Conservation (phyloP, 1,140 invertebrate species). For the Halotydeus destructor region DNA sequence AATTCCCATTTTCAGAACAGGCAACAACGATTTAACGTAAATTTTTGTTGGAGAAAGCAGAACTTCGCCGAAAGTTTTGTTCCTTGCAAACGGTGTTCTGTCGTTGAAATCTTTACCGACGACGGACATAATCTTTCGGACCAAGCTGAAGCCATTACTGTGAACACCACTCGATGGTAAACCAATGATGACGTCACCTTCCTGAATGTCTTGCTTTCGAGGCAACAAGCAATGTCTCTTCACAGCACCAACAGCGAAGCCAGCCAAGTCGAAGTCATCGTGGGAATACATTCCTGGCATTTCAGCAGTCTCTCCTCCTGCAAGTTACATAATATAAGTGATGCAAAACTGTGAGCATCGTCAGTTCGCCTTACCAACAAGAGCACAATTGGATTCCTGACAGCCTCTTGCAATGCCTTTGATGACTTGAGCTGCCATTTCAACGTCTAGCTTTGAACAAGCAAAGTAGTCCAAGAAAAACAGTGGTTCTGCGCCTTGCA, state of each 20-base stretch:
- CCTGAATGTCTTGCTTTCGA: conserved; percentile 37
- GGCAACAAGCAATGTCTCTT: conserved; percentile 54
- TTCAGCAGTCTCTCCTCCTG: conserved; percentile 84
- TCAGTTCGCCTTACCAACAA: conserved; percentile 41
- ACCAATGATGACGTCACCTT: conserved; percentile 64
- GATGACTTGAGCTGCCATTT: conserved; percentile 50
- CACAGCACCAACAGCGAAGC: conserved; percentile 80
- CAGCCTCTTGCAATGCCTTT: conserved; percentile 71
- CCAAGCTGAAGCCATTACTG: conserved; percentile 88
- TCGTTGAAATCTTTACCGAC: conserved; percentile 38
- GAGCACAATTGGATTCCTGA: conserved; percentile 54
- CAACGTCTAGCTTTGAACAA: conserved; percentile 57
- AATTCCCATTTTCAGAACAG: conserved; percentile 41
- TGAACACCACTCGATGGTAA: conserved; percentile 73
- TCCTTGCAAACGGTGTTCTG: conserved; percentile 48
- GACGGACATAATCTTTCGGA: conserved; percentile 57
- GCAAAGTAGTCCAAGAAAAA: conserved; percentile 95
- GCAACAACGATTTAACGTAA: conserved; percentile 55
- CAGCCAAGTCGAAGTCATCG: conserved; percentile 73
- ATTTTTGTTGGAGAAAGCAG: conserved; percentile 76
- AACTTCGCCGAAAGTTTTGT: conserved; percentile 40
- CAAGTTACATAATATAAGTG: conserved; percentile 10
- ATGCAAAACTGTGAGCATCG: not conserved
- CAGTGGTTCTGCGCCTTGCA: conserved; percentile 77
- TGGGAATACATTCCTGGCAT: conserved; percentile 78